phyloP scores from a whole-genome alignment of 2,113 vertebrate genomes.

The Anoplopoma fimbria region DNA sequence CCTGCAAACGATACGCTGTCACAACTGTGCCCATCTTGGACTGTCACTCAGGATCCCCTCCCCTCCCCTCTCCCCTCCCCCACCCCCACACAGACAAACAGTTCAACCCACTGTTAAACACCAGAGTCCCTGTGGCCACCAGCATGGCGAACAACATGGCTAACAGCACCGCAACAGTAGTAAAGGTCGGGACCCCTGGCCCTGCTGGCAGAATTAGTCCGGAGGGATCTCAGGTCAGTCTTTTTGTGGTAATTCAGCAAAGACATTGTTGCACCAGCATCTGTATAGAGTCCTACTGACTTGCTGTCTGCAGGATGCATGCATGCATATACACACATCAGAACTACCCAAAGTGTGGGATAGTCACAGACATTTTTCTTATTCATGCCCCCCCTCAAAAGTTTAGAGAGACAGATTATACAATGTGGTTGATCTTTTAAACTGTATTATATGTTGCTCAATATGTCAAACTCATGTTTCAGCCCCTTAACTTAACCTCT shows the following conservation, averaged over 20 bases:
- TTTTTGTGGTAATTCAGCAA: neutral
- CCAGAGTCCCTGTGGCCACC: constrained; percentile 84
- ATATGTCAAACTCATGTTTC: neutral
- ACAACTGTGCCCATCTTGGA: constrained; percentile 13
- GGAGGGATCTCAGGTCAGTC: constrained; percentile 92
- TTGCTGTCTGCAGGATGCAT: neutral
- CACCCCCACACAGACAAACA: constrained; percentile 36
- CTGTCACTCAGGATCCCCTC: constrained; percentile 11
- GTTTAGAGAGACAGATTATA: neutral
- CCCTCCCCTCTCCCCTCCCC: too few relatives aligned
- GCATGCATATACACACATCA: neutral
- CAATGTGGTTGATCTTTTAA: neutral
- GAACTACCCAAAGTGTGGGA: neutral
- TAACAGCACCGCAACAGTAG: constrained; percentile 90
- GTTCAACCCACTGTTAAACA: constrained; percentile 75
- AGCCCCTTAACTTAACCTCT: neutral
- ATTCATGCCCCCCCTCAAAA: neutral
- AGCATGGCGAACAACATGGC: constrained; percentile 90
- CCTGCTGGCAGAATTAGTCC: constrained; percentile 90
- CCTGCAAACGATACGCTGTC: constrained; percentile 23
- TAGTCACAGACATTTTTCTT: neutral
- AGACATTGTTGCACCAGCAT: neutral
- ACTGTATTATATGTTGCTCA: neutral
- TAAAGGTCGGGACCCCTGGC: constrained; percentile 82
- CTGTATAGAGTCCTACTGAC: neutral